Conservation (phyloP, 2,888 invertebrate genomes). For the Coelogynopora nodosa region DNA sequence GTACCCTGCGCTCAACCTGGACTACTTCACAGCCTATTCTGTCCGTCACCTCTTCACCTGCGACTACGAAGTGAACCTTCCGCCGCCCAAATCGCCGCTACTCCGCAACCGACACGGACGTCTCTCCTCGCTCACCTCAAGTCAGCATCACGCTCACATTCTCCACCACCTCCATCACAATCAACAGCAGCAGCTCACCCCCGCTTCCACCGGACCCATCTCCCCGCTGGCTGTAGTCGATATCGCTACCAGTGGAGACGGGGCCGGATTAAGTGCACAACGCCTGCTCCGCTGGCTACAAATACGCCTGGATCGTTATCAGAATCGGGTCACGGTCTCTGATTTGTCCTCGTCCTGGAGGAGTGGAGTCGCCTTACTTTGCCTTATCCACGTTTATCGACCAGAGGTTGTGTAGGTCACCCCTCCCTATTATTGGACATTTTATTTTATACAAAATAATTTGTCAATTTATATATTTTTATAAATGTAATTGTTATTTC, state of each 20-base stretch:
- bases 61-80: neutral
- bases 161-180: neutral
- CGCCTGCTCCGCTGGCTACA: conserved; percentile 40
- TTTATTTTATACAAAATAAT: too few species aligned
- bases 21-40: neutral
- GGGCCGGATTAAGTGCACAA: neutral
- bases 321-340: conserved; percentile 12
- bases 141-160: neutral
- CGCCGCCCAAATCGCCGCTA: neutral
- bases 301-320: conserved; percentile 37
- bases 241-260: neutral
- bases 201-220: neutral
- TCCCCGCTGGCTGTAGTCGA: neutral
- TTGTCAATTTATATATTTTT: too few species aligned
- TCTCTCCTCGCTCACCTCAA: neutral
- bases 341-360: conserved; percentile 33
- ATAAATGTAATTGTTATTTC: too few species aligned
- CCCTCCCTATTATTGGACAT: too few species aligned
- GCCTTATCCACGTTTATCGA: conserved; percentile 40
- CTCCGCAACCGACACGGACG: neutral
- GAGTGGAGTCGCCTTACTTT: conserved; percentile 33
- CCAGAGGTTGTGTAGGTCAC: conserved; percentile 32
- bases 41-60: neutral
- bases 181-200: neutral
- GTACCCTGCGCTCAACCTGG: neutral